phyloP scores from a whole-genome alignment of 1,140 invertebrate genomes.

The Plodia interpunctella region DNA sequence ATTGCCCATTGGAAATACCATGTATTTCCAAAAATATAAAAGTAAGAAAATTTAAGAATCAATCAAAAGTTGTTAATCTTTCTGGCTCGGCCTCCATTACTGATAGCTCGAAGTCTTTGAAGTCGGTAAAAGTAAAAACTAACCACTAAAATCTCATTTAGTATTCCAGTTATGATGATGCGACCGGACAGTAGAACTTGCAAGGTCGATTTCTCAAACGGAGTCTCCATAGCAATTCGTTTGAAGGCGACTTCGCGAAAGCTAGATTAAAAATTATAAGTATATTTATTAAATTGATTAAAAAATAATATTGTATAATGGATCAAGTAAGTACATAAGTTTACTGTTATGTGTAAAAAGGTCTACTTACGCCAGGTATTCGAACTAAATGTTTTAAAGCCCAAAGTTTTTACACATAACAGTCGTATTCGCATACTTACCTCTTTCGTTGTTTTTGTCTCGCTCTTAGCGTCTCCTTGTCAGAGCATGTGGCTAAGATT shows the following conservation, averaged over 20 bases:
- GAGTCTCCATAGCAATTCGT: slow-evolving; percentile 26
- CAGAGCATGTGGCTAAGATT: slow-evolving; percentile 41
- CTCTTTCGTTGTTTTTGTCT: slow-evolving; percentile 43
- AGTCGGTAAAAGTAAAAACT: neutral
- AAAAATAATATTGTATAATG: too few relatives aligned
- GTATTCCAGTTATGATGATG: slow-evolving; percentile 60
- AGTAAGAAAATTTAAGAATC: too few relatives aligned
- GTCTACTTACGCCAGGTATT: too few relatives aligned
- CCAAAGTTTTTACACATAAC: neutral
- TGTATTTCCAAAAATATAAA: too few relatives aligned
- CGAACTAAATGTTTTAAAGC: too few relatives aligned
- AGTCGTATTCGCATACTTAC: slow-evolving; percentile 25
- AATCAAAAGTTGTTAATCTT: too few relatives aligned
- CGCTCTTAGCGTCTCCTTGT: slow-evolving; percentile 31
- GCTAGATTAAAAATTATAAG: slow-evolving; percentile 23
- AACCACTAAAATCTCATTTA: slow-evolving; percentile 64
- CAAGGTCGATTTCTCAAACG: slow-evolving; percentile 47
- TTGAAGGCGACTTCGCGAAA: slow-evolving; percentile 34
- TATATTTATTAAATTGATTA: too few relatives aligned
- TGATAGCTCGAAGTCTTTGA: too few relatives aligned
- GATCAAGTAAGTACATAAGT: too few relatives aligned
- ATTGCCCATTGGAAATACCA: too few relatives aligned
- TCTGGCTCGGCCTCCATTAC: too few relatives aligned
- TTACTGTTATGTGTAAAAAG: too few relatives aligned
- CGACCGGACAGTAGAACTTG: slow-evolving; percentile 61